Base-by-base conservation (phyloP, 2,797 vertebrate species). In the Ctenopoma multispine region DNA sequence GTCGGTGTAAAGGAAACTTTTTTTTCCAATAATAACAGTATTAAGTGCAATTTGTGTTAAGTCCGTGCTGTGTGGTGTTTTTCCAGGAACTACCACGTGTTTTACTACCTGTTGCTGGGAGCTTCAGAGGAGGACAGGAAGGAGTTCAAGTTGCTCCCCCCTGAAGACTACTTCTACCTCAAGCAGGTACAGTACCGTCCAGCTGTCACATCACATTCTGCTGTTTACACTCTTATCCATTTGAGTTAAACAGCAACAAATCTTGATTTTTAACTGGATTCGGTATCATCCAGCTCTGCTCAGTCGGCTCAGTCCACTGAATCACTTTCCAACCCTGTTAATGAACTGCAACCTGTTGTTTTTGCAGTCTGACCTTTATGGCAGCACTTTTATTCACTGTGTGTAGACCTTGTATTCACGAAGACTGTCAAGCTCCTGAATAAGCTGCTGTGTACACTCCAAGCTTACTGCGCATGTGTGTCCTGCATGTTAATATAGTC, bases 81-180 rank as follows among this genome's bases (percentile, higher is more conserved):
- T 64, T 82, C 18, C 54, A 99, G 98, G 94, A 99, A 99, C 94
- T 99, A 99, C 80, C 98, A 99, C 0, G 98, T 99, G 54, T 99
- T 99, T 92, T 99, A 99, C 90, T 99, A 99, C 86, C 94, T 99
- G 93, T 91, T 99, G 79, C 93, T 99, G 72, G 98, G 97, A 6
- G 97, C 96, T 68, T 97, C 85, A 3, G 94, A 96, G 63, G 97
- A 96, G 44, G 98, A 99, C 63, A 95, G 94, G 57, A 94, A 94
- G 82, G 96, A 97, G 90, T 99, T 98, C 88, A 97, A 96, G 90
- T 94, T 99, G 87, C 94, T 96, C 88, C 96, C 96, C 81, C 97
- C 97, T 49, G 95, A 97, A 96, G 96, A 99, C 79, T 99, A 97
- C 93, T 96, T 96, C 96, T 99, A 99, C 97, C 98, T 99, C 96